Evolutionary conservation across 2,797 vertebrate species (phyloP).

Genomic region (Lacerta bilineata): DNA sequence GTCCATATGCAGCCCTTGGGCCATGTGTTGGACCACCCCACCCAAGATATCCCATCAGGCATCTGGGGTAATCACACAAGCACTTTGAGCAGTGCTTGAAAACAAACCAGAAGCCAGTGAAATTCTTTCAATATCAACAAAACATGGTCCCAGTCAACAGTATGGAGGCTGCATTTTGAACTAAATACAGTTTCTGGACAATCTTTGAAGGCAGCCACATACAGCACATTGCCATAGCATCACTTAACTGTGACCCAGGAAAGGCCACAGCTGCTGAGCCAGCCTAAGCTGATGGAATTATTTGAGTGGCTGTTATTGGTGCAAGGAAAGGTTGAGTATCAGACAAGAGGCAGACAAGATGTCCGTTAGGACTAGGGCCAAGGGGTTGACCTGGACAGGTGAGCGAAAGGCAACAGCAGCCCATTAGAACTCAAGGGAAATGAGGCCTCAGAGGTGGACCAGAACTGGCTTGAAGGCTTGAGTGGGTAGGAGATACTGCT

Average conservation of each 20-base stretch:
- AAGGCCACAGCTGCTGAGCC: neutral
- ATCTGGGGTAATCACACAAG: neutral
- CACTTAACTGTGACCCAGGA: neutral
- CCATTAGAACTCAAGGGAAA: neutral
- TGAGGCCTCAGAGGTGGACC: too few species aligned
- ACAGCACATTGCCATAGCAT: neutral
- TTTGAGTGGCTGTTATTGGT: neutral
- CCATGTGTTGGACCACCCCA: too few species aligned
- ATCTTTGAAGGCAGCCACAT: neutral
- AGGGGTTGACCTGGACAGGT: too few species aligned
- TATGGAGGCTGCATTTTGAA: neutral
- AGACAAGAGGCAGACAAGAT: neutral
- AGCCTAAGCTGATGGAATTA: neutral
- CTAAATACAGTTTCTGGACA: neutral
- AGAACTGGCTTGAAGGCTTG: neutral
- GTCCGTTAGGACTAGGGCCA: neutral
- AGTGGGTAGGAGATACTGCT: neutral
- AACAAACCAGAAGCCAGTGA: conserved; percentile 3
- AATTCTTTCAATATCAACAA: neutral
- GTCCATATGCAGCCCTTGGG: too few species aligned
- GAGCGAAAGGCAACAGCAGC: neutral
- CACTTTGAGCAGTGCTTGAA: neutral
- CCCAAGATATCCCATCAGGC: too few species aligned
- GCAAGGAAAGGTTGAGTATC: neutral
- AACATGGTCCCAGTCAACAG: neutral